Percentiles rank a stretch among this genome's conserved stretches.
Evolutionary conservation across 2,113 vertebrate species (phyloP).

Genomic region (Guaruba guarouba): DNA sequence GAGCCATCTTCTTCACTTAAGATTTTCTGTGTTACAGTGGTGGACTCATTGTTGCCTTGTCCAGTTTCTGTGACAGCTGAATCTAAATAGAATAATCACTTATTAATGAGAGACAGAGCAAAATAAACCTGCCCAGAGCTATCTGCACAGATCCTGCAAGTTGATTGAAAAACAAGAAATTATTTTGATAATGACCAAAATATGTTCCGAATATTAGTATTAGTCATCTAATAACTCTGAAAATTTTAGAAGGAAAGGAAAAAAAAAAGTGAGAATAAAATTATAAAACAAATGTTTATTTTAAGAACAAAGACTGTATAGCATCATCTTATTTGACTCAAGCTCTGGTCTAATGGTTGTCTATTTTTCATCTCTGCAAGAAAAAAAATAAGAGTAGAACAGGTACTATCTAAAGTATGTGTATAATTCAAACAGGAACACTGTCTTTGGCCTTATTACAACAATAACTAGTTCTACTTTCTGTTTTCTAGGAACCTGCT

Average conservation of each 20-base stretch:
- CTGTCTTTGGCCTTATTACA: neutral
- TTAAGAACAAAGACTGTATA: neutral
- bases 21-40: neutral
- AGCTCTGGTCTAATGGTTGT: neutral
- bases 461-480: neutral
- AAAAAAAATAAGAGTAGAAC: neutral
- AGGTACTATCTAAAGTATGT: neutral
- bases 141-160: neutral
- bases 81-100: slow-evolving; percentile 18
- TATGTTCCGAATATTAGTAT: neutral
- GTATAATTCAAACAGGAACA: neutral
- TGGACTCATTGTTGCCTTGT: neutral
- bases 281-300: neutral
- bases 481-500: neutral
- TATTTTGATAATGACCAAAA: neutral
- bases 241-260: neutral
- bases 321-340: neutral
- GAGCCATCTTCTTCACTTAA: slow-evolving; percentile 36
- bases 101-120: neutral
- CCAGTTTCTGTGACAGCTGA: slow-evolving; percentile 29
- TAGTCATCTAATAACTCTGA: neutral
- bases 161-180: neutral
- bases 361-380: neutral
- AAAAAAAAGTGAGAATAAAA: neutral
- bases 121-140: neutral